Evolutionary conservation across 2,113 vertebrate genomes (phyloP).

Genomic region (Thinocorus orbignyianus): DNA sequence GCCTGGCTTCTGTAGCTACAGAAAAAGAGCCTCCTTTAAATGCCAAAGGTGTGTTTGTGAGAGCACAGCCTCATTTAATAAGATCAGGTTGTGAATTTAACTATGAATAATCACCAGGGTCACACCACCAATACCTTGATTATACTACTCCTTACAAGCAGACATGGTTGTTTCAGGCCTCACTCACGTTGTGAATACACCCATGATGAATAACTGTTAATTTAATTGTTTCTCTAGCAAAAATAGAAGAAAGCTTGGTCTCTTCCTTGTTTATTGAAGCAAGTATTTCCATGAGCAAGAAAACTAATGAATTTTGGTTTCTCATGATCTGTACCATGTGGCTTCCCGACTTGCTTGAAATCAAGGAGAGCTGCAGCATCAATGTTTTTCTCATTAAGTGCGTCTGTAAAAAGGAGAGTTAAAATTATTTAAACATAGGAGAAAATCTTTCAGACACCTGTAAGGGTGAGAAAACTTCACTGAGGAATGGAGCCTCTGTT

Average conservation of each 20-base stretch:
- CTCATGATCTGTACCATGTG: not conserved
- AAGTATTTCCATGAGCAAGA: not conserved
- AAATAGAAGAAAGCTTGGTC: not conserved
- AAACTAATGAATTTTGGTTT: not conserved
- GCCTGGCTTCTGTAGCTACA: not conserved
- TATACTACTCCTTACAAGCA: not conserved
- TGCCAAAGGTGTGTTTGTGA: not conserved
- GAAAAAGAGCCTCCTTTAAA: not conserved
- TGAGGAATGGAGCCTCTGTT: rapidly evolving
- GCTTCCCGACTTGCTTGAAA: not conserved
- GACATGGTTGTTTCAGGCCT: not conserved
- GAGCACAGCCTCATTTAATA: not conserved
- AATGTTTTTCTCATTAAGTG: not conserved
- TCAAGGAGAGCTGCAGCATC: not conserved
- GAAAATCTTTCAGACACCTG: not conserved
- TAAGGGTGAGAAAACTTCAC: not conserved
- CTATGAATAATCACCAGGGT: conserved; percentile 1
- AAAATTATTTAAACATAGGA: not conserved
- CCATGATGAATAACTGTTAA: conserved; percentile 13
- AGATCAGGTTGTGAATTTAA: not conserved
- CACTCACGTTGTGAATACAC: not conserved
- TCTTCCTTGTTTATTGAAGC: not conserved
- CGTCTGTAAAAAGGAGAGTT: not conserved
- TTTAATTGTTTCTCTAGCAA: conserved; percentile 27
- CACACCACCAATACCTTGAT: not conserved